A percentile compares a stretch with the other conserved stretches of the same genome.
phyloP scores from a whole-genome alignment of 2,797 vertebrate species.

The Etheostoma perlongum region DNA sequence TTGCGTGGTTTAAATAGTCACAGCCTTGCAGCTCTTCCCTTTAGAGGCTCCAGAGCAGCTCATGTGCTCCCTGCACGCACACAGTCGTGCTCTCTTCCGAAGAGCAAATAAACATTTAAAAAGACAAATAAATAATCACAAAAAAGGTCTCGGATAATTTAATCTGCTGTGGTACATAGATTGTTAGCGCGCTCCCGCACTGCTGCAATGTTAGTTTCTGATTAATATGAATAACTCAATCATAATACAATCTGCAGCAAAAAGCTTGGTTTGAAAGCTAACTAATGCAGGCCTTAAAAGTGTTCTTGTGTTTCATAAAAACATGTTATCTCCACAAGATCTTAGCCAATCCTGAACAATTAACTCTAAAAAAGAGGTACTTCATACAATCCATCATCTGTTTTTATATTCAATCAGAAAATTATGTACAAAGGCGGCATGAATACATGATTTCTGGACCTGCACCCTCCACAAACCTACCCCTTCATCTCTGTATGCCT shows the following conservation, averaged over 20 bases:
- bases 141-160: constrained; percentile 60
- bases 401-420: constrained; percentile 62
- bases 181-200: constrained; percentile 51
- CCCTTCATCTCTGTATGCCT: constrained; percentile 16
- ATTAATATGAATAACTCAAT: constrained; percentile 67
- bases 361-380: constrained; percentile 52
- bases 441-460: constrained; percentile 42
- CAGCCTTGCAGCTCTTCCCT: constrained; percentile 82
- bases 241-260: constrained; percentile 61
- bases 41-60: constrained; percentile 76
- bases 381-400: constrained; percentile 66
- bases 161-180: constrained; percentile 58
- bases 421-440: constrained; percentile 81
- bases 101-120: constrained; percentile 79
- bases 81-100: constrained; percentile 46
- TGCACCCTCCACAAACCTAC: constrained; percentile 11
- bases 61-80: constrained; percentile 46
- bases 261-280: constrained; percentile 69
- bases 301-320: constrained; percentile 66
- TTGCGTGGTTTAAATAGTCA: constrained; percentile 64
- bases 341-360: constrained; percentile 48
- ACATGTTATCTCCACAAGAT: constrained; percentile 38
- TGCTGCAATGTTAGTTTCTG: constrained; percentile 77
- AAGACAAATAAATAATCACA: constrained; percentile 86
- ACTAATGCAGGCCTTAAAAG: constrained; percentile 65